Evolutionary conservation across 2,797 vertebrate genomes (phyloP).

Genomic region (Xerus rutilus): DNA sequence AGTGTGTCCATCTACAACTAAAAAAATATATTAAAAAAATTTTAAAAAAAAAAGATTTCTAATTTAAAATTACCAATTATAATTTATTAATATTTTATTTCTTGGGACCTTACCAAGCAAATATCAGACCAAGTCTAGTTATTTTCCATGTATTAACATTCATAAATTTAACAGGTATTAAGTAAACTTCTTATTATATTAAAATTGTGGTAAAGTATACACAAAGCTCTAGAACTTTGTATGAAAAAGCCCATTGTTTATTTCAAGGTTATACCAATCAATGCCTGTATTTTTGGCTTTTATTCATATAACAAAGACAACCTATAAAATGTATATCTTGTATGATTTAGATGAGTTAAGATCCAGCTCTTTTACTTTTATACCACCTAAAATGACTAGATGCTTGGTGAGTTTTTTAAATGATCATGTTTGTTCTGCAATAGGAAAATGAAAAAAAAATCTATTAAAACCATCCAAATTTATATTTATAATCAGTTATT

Average conservation of each 20-base stretch:
- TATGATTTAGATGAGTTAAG: background rate
- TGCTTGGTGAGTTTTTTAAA: background rate
- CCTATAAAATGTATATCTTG: background rate
- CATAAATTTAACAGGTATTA: background rate
- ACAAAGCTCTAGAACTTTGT: background rate
- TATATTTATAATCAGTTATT: background rate
- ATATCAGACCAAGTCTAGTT: background rate
- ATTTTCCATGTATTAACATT: background rate
- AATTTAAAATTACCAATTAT: background rate
- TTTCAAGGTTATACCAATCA: background rate
- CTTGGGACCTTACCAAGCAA: background rate
- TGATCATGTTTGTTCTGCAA: background rate
- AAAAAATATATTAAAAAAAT: too few species aligned
- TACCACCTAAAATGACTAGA: background rate
- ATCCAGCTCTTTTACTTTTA: background rate
- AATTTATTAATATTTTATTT: background rate
- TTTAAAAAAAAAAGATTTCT: too few species aligned
- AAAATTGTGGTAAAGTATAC: background rate
- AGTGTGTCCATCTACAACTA: too few species aligned
- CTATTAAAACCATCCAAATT: background rate
- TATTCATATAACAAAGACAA: background rate
- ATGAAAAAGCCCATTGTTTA: background rate
- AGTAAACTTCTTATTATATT: background rate
- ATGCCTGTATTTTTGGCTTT: background rate
- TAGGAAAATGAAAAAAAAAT: background rate